Evolutionary conservation across 2,888 invertebrate species (phyloP).

Genomic region (Dasypogon diadema): DNA sequence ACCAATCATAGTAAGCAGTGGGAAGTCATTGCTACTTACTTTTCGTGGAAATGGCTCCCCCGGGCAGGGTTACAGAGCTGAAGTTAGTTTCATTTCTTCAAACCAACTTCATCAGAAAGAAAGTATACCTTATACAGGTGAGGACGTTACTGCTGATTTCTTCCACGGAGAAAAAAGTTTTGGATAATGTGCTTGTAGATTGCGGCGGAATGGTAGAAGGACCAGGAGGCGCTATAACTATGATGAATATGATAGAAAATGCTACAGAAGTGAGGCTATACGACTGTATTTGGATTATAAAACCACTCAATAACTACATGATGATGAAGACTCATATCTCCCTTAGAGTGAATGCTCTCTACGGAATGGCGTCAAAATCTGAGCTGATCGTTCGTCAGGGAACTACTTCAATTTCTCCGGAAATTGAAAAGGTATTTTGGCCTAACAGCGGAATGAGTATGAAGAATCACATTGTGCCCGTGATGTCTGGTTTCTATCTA

Average conservation of each 20-base stretch:
- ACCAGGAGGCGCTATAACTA: constrained; percentile 79
- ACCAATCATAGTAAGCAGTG: constrained; percentile 75
- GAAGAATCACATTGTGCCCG: constrained; percentile 74
- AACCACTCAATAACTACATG: constrained; percentile 74
- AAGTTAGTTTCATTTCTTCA: constrained; percentile 68
- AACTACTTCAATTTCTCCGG: constrained; percentile 74
- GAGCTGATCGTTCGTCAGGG: constrained; percentile 77
- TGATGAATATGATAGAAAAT: constrained; percentile 78
- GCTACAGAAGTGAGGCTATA: constrained; percentile 72
- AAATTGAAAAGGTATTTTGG: constrained; percentile 73
- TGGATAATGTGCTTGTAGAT: constrained; percentile 66
- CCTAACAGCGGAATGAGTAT: constrained; percentile 69
- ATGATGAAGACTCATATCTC: constrained; percentile 78
- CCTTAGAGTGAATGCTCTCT: constrained; percentile 73
- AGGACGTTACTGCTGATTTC: constrained; percentile 32
- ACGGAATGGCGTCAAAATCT: constrained; percentile 74
- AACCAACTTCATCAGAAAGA: constrained; percentile 65
- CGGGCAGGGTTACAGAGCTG: constrained; percentile 76
- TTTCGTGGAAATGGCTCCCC: constrained; percentile 80
- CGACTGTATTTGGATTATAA: constrained; percentile 80
- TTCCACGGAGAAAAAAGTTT: not conserved
- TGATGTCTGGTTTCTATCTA: constrained; percentile 77
- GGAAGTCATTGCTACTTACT: constrained; percentile 74
- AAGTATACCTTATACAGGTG: constrained; percentile 66
- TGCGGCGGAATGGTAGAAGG: constrained; percentile 80